Evolutionary conservation across 35 echinoderm and acorn worm species (phyloP).

Genomic region (Hemicentrotus pulcherrimus): DNA sequence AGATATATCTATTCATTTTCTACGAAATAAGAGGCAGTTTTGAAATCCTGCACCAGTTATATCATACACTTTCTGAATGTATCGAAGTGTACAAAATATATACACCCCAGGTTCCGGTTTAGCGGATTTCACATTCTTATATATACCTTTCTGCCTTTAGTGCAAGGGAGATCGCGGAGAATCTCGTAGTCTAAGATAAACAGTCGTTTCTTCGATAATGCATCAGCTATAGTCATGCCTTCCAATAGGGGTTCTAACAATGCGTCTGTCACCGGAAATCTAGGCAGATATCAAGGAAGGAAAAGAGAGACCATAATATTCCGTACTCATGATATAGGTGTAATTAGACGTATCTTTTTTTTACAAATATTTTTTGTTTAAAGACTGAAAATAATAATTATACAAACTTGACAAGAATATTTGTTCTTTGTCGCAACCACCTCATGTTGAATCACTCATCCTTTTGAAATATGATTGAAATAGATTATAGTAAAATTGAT

Average conservation of each 20-base stretch:
- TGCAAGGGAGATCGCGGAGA: slow-evolving; percentile 71
- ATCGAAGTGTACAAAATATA: not conserved
- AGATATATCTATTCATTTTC: no score
- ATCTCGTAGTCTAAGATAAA: slow-evolving; percentile 80
- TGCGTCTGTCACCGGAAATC: slow-evolving; percentile 81
- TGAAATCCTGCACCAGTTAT: not conserved
- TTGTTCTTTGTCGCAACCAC: no score
- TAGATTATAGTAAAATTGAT: no score
- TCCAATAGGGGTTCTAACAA: slow-evolving; percentile 78
- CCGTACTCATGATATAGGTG: no score
- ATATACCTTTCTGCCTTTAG: slow-evolving; percentile 63
- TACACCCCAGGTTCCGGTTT: not conserved
- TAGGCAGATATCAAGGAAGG: not conserved
- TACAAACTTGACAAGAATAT: no score
- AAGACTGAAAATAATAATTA: no score
- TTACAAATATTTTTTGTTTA: no score
- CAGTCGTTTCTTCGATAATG: slow-evolving; percentile 72
- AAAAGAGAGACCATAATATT: no score
- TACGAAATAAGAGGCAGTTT: no score
- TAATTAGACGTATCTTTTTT: no score
- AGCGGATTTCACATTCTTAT: not conserved
- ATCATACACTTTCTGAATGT: not conserved
- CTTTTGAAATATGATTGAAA: no score
- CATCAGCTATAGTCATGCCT: slow-evolving; percentile 72
- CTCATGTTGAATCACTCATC: no score